A percentile compares a stretch with the other conserved stretches of the same genome.
Conservation (phyloP, 2,888 invertebrate genomes). For the Keiferia lycopersicella region DNA sequence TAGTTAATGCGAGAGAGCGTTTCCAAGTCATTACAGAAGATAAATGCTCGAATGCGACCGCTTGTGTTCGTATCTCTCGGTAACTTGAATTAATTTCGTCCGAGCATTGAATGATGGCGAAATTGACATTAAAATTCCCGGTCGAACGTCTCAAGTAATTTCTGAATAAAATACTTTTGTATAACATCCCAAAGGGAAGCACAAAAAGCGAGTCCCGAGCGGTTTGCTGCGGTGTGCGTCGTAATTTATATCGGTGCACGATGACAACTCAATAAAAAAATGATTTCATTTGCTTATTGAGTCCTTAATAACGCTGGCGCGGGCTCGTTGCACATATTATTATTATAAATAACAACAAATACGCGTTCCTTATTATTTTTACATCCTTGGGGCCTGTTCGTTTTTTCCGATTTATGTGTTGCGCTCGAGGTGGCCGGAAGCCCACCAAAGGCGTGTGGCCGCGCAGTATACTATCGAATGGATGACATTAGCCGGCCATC, state of each 20-base stretch:
- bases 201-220: conserved; percentile 66
- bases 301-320: conserved; percentile 76
- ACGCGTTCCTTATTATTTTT: conserved; percentile 62
- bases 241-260: conserved; percentile 77
- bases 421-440: conserved; percentile 52
- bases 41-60: conserved; percentile 58
- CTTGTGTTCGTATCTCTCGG: conserved; percentile 52
- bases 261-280: conserved; percentile 81
- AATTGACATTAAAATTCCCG: conserved; percentile 79
- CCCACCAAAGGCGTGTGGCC: conserved; percentile 63
- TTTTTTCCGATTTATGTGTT: conserved; percentile 48
- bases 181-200: conserved; percentile 74
- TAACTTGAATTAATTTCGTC: conserved; percentile 72
- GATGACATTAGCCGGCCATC: conserved; percentile 46
- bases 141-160: conserved; percentile 78
- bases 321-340: conserved; percentile 65
- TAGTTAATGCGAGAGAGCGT: conserved; percentile 63
- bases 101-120: conserved; percentile 77
- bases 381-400: conserved; percentile 47
- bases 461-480: conserved; percentile 47
- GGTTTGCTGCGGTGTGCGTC: conserved; percentile 57
- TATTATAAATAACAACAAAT: conserved; percentile 72
- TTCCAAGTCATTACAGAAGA: conserved; percentile 72
- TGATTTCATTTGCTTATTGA: conserved; percentile 82
- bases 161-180: conserved; percentile 80